These are phyloP conservation scores for Seira ritae DNA, from an alignment of 2,888 invertebrate genomes.

Conservation along the genomic window DNA sequence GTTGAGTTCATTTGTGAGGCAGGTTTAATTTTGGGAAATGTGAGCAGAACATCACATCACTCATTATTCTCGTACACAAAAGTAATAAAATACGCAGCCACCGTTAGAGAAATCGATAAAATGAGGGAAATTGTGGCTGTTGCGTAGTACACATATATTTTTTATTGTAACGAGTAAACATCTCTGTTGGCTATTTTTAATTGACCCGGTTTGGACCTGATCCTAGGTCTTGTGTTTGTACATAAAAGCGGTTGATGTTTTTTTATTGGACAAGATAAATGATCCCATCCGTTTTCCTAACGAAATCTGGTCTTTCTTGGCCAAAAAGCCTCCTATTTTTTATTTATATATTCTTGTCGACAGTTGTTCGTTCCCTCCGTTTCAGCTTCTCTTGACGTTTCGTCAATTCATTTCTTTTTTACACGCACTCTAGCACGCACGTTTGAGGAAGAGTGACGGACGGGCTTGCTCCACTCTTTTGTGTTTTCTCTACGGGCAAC, in stretches of 20 bases:
- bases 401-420: constrained; percentile 5
- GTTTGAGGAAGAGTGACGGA: background rate
- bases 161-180: constrained; percentile 13
- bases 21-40: too few relatives aligned
- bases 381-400: background rate
- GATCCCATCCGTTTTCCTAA: background rate
- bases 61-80: background rate
- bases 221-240: background rate
- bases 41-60: background rate
- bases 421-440: constrained; percentile 7
- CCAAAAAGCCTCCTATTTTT: background rate
- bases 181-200: constrained; percentile 40
- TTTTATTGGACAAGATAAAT: constrained; percentile 13
- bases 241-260: background rate
- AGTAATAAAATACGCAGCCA: background rate
- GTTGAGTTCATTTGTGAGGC: too few relatives aligned
- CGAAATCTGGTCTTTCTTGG: background rate
- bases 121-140: background rate
- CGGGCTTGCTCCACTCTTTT: too few relatives aligned
- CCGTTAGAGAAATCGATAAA: constrained; percentile 10
- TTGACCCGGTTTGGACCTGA: constrained; percentile 30
- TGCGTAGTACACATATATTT: background rate
- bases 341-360: constrained; percentile 16
- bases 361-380: background rate
- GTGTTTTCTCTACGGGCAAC: too few relatives aligned